phyloP scores from a whole-genome alignment of 2,113 vertebrate genomes.

The Lepus americanus region DNA sequence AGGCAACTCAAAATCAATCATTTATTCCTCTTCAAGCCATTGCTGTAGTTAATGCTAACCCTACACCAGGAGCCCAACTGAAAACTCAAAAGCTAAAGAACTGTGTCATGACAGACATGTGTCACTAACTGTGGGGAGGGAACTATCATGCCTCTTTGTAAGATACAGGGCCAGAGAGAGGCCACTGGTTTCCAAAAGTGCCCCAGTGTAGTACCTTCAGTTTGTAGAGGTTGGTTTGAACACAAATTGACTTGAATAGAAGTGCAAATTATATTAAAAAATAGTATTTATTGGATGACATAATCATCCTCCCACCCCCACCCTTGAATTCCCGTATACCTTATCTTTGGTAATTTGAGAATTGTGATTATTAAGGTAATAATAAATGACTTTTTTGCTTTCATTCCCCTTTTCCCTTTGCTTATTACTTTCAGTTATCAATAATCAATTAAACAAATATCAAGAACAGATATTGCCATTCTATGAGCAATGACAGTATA shows the following conservation, averaged over 20 bases:
- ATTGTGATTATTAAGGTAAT: not conserved
- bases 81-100: not conserved
- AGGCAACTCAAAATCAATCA: not conserved
- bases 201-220: not conserved
- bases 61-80: not conserved
- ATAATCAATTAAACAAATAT: not conserved
- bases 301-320: not conserved
- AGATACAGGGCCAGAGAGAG: not conserved
- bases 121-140: not conserved
- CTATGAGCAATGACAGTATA: not conserved
- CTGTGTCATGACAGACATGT: not conserved
- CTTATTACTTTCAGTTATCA: not conserved
- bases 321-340: not conserved
- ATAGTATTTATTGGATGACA: not conserved
- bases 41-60: not conserved
- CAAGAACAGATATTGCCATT: not conserved
- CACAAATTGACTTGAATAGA: not conserved
- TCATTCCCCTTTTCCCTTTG: constrained; percentile 24
- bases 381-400: not conserved
- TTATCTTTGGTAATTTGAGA: not conserved
- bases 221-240: not conserved
- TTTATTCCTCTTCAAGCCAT: not conserved
- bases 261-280: not conserved
- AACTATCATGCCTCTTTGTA: not conserved
- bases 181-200: not conserved